Base-by-base conservation (phyloP, 1,140 invertebrate species). In the Drosophila subobscura region DNA sequence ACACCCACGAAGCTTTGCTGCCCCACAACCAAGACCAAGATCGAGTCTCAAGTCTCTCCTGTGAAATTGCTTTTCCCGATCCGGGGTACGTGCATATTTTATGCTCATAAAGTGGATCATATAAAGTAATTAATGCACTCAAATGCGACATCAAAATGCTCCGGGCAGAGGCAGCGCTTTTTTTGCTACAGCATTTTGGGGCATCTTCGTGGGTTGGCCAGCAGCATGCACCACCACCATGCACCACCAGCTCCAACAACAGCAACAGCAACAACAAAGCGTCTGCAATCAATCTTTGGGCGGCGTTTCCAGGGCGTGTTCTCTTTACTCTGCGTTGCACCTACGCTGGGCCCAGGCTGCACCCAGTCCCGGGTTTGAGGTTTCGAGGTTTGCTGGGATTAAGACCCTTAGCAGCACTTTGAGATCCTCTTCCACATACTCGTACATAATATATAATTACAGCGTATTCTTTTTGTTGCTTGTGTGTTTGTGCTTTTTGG, bases 81-180 rank as follows among this genome's bases (percentile, higher is more conserved):
- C 42, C 50, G 5, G 41, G 8, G 46, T 20, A 51, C 60, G 58
- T 71, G 81, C 81, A 85, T 85, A 77, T 85, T 85, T 85, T 70
- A 86, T 84, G 80, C 63, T 12, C 72, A 85, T 85, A 85, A 85
- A 85, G 72, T 86, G 83, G 83, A 88, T 86, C 85, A 89, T 89
- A 84, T 89, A 84, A 89, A 90, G 86, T 90, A 90, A 90, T 90
- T 90, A 90, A 90, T 90, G 79, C 86, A 80, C 86, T 76, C 72
- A 89, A 90, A 90, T 90, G 86, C 86, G 86, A 90, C 86, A 90
- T 79, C 71, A 90, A 85, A 90, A 73, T 45, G 80, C 86, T 74
- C 29, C 20, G 76, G 77, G 86, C 58, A 16, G 40, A 20, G 45
- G 57, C 68, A 65, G 33, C 59, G 59, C 84, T 71, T 88, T 79